Evolutionary conservation across 1,140 invertebrate species (phyloP).

Genomic region (Trichogramma pretiosum): DNA sequence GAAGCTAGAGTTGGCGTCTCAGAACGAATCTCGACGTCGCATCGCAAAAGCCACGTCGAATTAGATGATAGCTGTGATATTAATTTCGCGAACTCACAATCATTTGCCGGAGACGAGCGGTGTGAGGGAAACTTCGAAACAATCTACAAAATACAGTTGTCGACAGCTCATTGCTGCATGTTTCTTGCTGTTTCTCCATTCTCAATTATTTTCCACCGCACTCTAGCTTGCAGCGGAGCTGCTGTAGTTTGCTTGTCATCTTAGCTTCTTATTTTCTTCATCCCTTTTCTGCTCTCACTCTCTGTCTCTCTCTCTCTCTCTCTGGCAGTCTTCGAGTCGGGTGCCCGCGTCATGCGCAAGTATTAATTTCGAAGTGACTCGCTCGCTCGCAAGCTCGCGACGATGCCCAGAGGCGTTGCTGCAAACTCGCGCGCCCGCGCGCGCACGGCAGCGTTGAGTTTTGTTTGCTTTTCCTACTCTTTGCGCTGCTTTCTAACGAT

Average conservation of each 20-base stretch:
- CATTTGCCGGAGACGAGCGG: no score
- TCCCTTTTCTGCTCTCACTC: background rate
- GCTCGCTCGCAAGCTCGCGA: background rate
- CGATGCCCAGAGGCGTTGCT: conserved; percentile 11
- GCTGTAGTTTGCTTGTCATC: background rate
- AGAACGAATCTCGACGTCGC: no score
- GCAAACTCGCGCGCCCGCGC: conserved; percentile 13
- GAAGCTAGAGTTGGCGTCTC: no score
- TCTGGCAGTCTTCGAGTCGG: no score
- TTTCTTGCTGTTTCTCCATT: no score
- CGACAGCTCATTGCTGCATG: no score
- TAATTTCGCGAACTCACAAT: conserved; percentile 29
- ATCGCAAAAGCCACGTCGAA: conserved; percentile 19
- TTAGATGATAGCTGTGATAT: conserved; percentile 30
- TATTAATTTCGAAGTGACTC: no score
- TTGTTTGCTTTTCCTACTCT: background rate
- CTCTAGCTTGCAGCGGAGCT: background rate
- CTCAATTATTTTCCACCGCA: no score
- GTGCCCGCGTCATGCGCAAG: no score
- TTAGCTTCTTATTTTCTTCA: background rate
- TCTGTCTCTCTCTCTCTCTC: background rate
- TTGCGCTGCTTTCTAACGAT: background rate
- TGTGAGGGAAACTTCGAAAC: conserved; percentile 19
- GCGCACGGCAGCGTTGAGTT: conserved; percentile 7
- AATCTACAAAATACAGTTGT: no score